These are phyloP conservation scores for Heteropelma amictum DNA, from an alignment of 2,888 invertebrate genomes.

Conservation along the genomic window DNA sequence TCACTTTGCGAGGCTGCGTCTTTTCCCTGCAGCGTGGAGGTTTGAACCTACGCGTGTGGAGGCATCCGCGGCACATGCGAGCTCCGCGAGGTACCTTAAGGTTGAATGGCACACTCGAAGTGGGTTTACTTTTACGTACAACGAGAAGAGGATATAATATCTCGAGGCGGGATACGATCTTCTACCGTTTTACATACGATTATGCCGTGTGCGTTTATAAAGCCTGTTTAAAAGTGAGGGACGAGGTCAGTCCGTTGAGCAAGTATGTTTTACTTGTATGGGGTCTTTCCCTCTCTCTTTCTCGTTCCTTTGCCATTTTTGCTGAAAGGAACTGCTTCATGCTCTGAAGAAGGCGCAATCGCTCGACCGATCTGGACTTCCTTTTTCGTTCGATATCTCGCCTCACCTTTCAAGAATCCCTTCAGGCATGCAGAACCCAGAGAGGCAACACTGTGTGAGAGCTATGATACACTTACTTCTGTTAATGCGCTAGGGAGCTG, in stretches of 20 bases:
- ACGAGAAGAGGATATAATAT: slow-evolving; percentile 53
- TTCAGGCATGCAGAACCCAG: slow-evolving; percentile 8
- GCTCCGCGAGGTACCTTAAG: too few relatives aligned
- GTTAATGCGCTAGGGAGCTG: slow-evolving; percentile 14
- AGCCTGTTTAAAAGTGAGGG: slow-evolving; percentile 57
- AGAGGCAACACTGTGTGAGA: slow-evolving; percentile 36
- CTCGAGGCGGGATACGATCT: slow-evolving; percentile 54
- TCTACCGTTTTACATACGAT: slow-evolving; percentile 54
- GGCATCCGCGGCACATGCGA: too few relatives aligned
- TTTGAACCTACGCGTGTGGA: too few relatives aligned
- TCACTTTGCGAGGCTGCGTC: too few relatives aligned
- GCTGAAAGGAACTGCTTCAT: slow-evolving; percentile 5
- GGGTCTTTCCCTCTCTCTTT: slow-evolving; percentile 30
- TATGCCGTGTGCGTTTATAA: slow-evolving; percentile 53
- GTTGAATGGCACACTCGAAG: too few relatives aligned
- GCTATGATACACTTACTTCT: slow-evolving; percentile 17
- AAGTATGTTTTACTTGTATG: slow-evolving; percentile 43
- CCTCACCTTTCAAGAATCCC: background rate
- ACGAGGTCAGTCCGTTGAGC: slow-evolving; percentile 54
- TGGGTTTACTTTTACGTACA: slow-evolving; percentile 43
- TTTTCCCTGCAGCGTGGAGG: too few relatives aligned
- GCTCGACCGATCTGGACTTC: slow-evolving; percentile 52
- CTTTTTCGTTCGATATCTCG: slow-evolving; percentile 35
- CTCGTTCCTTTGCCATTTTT: background rate
- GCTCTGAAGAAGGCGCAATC: slow-evolving; percentile 40